Conservation (phyloP, 2,113 vertebrate species). For the Chinchilla lanigera region DNA sequence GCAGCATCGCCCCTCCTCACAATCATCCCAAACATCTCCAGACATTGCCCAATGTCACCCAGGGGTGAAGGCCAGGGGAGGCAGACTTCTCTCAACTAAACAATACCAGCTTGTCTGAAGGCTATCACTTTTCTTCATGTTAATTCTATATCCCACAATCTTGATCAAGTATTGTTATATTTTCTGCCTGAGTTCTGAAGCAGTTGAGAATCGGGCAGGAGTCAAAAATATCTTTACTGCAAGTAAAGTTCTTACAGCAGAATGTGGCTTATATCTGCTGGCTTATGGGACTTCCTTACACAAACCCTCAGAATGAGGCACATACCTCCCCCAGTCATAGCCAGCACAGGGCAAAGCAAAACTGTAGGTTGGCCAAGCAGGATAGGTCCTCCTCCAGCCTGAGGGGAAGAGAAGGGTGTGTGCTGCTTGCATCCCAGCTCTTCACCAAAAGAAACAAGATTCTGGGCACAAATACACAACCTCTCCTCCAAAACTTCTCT, state of each 20-base stretch:
- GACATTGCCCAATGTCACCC: neutral
- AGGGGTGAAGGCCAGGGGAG: no score
- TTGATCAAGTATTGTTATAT: neutral
- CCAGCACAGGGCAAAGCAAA: neutral
- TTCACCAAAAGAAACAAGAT: neutral
- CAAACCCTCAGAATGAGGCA: neutral
- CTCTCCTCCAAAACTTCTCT: slow-evolving; percentile 1
- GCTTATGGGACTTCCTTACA: neutral
- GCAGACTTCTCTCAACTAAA: neutral
- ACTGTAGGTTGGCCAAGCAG: neutral
- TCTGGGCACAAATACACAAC: neutral
- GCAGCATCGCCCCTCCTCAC: neutral
- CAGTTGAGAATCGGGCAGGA: neutral
- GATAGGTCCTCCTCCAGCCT: neutral
- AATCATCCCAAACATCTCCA: neutral
- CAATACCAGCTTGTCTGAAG: neutral
- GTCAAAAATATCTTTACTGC: neutral
- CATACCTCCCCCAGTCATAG: neutral
- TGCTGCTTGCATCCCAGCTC: neutral
- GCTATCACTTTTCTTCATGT: neutral
- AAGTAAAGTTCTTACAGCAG: neutral
- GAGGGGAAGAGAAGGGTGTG: neutral
- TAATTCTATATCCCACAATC: neutral
- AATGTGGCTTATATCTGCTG: neutral
- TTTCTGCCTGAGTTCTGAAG: neutral